phyloP scores from a whole-genome alignment of 1,140 invertebrate genomes.

The Pantala flavescens region DNA sequence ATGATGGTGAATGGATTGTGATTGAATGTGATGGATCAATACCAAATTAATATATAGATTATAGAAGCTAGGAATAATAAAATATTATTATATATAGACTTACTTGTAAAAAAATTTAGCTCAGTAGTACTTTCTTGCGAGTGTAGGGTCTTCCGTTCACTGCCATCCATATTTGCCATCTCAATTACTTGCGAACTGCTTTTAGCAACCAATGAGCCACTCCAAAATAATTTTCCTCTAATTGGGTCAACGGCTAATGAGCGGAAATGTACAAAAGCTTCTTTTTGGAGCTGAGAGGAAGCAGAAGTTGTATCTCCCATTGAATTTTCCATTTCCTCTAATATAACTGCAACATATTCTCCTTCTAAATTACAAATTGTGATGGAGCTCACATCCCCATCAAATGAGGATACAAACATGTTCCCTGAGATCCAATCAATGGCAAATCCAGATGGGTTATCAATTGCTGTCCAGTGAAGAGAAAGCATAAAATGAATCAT shows the following conservation, averaged over 20 bases:
- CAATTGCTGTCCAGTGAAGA: conserved; percentile 35
- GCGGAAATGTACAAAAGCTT: conserved; percentile 14
- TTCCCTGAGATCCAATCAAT: conserved; percentile 68
- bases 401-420: conserved; percentile 52
- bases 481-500: conserved; percentile 17
- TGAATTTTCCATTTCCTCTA: conserved; percentile 26
- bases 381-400: conserved; percentile 41
- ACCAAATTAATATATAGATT: too few relatives aligned
- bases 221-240: conserved; percentile 53
- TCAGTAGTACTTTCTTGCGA: conserved; percentile 26
- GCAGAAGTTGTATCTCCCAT: conserved; percentile 12
- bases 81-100: conserved; percentile 8
- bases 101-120: conserved; percentile 19
- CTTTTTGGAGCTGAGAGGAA: not conserved
- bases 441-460: conserved; percentile 48
- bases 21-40: too few relatives aligned
- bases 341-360: conserved; percentile 48
- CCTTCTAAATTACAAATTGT: conserved; percentile 59
- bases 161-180: conserved; percentile 55
- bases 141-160: conserved; percentile 34
- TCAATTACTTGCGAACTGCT: conserved; percentile 43
- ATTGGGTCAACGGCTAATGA: conserved; percentile 56
- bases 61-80: too few relatives aligned
- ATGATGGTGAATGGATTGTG: too few relatives aligned
- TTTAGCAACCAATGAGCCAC: conserved; percentile 29